These are phyloP conservation scores for Tolypeutes matacus DNA, from an alignment of 2,797 vertebrate genomes.

Conservation along the genomic window DNA sequence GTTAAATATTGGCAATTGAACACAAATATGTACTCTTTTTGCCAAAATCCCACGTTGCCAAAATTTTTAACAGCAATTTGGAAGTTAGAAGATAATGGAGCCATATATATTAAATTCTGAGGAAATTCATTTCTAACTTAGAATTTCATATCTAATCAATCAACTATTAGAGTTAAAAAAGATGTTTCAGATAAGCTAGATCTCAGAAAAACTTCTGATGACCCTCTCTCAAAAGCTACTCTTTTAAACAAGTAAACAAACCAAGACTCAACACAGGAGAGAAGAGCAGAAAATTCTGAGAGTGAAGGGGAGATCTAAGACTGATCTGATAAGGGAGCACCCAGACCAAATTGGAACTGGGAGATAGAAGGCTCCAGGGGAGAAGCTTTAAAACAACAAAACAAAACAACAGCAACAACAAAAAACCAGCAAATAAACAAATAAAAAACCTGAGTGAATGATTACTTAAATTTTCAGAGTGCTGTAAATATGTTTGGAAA, in stretches of 20 bases:
- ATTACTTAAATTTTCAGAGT: not conserved
- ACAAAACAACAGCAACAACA: not conserved
- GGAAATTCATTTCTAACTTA: not conserved
- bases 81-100: not conserved
- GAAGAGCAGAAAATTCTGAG: not conserved
- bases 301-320: not conserved
- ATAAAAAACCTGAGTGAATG: not conserved
- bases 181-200: not conserved
- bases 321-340: not conserved
- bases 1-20: not conserved
- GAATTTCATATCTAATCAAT: not conserved
- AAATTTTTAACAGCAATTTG: not conserved
- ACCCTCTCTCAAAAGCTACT: not conserved
- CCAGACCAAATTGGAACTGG: not conserved
- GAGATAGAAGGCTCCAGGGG: not conserved
- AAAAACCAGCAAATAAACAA: not conserved
- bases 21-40: not conserved
- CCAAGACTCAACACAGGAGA: not conserved
- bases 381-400: not conserved
- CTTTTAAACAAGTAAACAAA: not conserved
- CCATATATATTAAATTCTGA: not conserved
- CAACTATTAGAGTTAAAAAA: not conserved
- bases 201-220: not conserved
- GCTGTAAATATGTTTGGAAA: not conserved
- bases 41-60: not conserved